phyloP scores from a whole-genome alignment of 2,113 vertebrate genomes.

The Chamaetylas fuelleborni region DNA sequence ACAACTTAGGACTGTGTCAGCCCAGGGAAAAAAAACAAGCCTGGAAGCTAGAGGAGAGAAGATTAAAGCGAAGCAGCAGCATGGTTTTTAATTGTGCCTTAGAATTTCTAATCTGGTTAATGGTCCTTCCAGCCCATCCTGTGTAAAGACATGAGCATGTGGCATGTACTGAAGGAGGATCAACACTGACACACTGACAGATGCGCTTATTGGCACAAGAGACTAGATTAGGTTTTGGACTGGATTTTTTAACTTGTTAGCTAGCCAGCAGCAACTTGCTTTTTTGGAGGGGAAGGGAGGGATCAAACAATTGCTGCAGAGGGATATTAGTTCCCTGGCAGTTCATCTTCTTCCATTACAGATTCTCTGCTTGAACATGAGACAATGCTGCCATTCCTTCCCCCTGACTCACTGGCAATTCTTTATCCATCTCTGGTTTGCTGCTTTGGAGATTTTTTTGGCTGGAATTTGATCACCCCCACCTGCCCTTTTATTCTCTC shows the following conservation, averaged over 20 bases:
- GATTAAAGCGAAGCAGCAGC: conserved; percentile 31
- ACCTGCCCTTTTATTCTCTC: conserved; percentile 29
- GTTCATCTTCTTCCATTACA: conserved; percentile 57
- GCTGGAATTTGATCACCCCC: neutral
- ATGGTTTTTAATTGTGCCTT: conserved; percentile 50
- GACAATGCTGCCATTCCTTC: conserved; percentile 56
- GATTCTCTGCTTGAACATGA: conserved; percentile 44
- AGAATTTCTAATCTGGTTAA: conserved; percentile 66
- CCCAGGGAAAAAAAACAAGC: conserved; percentile 5
- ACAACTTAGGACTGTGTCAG: neutral
- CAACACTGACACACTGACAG: conserved; percentile 59
- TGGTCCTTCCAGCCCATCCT: conserved; percentile 53
- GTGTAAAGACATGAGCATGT: conserved; percentile 57
- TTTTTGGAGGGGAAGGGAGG: conserved; percentile 36
- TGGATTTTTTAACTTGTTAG: conserved; percentile 32
- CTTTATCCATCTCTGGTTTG: conserved; percentile 39
- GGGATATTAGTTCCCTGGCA: conserved; percentile 41
- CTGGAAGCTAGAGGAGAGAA: conserved; percentile 37
- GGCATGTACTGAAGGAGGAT: conserved; percentile 61
- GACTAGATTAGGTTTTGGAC: conserved; percentile 51
- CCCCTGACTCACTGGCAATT: conserved; percentile 33
- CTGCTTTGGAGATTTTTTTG: conserved; percentile 39
- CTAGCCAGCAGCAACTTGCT: conserved; percentile 60
- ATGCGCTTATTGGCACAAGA: conserved; percentile 52
- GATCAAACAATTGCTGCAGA: conserved; percentile 53